Conservation (phyloP, 2,888 invertebrate genomes). For the Pristionchus maxplancki region DNA sequence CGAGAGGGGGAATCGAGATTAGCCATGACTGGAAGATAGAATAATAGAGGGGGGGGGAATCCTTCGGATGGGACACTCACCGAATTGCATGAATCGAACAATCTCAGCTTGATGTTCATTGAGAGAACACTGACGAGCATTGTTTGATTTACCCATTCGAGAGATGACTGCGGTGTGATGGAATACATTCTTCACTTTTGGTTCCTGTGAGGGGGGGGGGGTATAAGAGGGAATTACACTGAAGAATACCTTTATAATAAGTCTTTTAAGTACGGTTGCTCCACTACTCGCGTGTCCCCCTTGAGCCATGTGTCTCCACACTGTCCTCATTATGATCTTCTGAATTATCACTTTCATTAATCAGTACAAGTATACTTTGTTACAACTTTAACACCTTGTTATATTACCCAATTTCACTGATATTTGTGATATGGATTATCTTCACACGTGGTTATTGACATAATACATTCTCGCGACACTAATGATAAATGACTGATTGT, state of each 20-base stretch:
- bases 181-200: slow-evolving; percentile 54
- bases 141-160: slow-evolving; percentile 42
- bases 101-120: slow-evolving; percentile 49
- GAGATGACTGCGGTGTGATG: slow-evolving; percentile 55
- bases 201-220: not conserved
- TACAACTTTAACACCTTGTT: not conserved
- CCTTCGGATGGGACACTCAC: not conserved
- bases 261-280: slow-evolving; percentile 56
- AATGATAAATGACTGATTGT: not conserved
- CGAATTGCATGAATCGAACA: slow-evolving; percentile 52
- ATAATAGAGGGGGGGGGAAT: not conserved
- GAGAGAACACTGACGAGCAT: slow-evolving; percentile 36
- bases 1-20: slow-evolving; percentile 61
- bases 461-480: not conserved
- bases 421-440: not conserved
- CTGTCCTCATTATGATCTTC: slow-evolving; percentile 29
- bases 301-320: slow-evolving; percentile 62
- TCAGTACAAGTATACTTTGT: not conserved
- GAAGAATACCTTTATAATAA: slow-evolving; percentile 54
- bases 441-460: not conserved
- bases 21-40: slow-evolving; percentile 57
- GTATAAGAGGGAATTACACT: not conserved
- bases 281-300: slow-evolving; percentile 62
- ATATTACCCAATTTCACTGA: not conserved
- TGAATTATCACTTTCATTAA: not conserved